Conservation (phyloP, 1,140 invertebrate species). For the Ylistrum balloti region DNA sequence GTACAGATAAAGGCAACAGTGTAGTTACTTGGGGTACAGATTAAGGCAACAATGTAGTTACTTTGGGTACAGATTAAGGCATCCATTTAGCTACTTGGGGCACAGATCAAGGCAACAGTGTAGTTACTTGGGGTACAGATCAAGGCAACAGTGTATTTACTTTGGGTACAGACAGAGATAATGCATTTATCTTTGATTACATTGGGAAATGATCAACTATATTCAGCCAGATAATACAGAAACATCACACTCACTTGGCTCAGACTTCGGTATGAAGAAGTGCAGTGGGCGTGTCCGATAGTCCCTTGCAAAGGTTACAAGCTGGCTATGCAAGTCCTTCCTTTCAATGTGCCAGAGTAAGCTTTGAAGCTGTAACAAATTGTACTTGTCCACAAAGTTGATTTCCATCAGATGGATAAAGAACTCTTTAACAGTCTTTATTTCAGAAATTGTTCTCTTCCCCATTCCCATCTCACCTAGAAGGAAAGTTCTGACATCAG, state of each 20-base stretch:
- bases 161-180: too few species aligned
- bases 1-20: too few species aligned
- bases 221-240: too few species aligned
- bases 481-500: not conserved
- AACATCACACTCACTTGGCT: not conserved
- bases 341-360: not conserved
- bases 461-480: not conserved
- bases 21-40: too few species aligned
- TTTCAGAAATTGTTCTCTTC: not conserved
- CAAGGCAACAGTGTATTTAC: too few species aligned
- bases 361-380: not conserved
- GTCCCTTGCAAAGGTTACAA: not conserved
- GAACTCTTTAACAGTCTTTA: not conserved
- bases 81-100: too few species aligned
- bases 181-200: too few species aligned
- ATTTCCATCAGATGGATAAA: not conserved
- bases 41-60: too few species aligned
- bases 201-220: too few species aligned
- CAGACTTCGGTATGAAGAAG: not conserved
- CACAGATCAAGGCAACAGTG: too few species aligned
- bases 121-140: too few species aligned
- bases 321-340: not conserved
- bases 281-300: not conserved
- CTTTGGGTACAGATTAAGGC: too few species aligned
- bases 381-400: not conserved